phyloP scores from a whole-genome alignment of 1,140 invertebrate species.

The Solen grandis region DNA sequence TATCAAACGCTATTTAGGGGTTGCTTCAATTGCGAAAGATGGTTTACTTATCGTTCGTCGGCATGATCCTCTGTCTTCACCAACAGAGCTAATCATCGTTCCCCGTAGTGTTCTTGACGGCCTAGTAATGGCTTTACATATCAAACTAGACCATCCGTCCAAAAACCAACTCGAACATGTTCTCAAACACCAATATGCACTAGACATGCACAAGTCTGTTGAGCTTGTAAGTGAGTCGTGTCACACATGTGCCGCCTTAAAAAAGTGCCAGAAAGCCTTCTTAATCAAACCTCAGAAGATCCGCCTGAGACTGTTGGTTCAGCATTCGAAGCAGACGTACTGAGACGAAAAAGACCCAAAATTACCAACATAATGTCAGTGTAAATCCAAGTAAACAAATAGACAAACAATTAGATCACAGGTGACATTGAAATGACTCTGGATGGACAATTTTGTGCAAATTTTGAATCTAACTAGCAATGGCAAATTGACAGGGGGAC shows the following conservation, averaged over 20 bases:
- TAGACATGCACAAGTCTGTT: conserved; percentile 46
- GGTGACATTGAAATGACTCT: too few relatives aligned
- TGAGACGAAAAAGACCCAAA: conserved; percentile 27
- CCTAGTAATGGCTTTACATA: conserved; percentile 45
- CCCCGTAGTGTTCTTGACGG: conserved; percentile 24
- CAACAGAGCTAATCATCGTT: conserved; percentile 43
- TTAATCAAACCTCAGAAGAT: conserved; percentile 14
- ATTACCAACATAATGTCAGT: too few relatives aligned
- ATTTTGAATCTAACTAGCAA: too few relatives aligned
- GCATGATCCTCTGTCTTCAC: background rate
- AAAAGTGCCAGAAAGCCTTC: conserved; percentile 19
- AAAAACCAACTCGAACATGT: conserved; percentile 40
- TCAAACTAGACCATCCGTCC: conserved; percentile 54
- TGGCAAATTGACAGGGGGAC: too few relatives aligned
- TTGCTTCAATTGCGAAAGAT: conserved; percentile 34
- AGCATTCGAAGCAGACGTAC: conserved; percentile 48
- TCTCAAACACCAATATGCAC: conserved; percentile 39
- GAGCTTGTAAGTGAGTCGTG: conserved; percentile 10
- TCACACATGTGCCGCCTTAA: conserved; percentile 40
- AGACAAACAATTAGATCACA: too few relatives aligned
- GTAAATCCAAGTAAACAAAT: too few relatives aligned
- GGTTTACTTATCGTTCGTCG: conserved; percentile 27
- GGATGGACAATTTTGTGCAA: too few relatives aligned
- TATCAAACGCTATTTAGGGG: conserved; percentile 47
- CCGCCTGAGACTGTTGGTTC: conserved; percentile 43